Evolutionary conservation across 2,888 invertebrate genomes (phyloP).

Genomic region (Xanthorhoe designata): DNA sequence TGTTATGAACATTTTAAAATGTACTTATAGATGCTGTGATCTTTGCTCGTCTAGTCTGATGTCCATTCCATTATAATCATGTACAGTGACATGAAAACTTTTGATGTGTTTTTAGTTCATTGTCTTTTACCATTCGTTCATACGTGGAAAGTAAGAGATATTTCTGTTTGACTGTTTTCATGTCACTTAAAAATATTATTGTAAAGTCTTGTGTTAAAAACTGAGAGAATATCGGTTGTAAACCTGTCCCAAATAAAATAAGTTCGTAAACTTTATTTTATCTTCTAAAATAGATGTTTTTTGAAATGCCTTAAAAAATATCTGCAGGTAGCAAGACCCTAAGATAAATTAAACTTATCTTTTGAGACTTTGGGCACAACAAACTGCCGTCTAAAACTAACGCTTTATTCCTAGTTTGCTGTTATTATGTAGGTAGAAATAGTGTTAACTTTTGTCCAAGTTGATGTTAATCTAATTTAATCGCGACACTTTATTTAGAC

Average conservation of each 20-base stretch:
- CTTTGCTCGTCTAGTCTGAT: constrained; percentile 68
- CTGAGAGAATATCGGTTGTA: constrained; percentile 36
- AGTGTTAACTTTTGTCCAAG: constrained; percentile 21
- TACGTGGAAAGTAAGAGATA: neutral
- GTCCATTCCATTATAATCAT: constrained; percentile 63
- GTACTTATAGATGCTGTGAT: constrained; percentile 71
- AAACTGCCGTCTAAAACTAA: constrained; percentile 29
- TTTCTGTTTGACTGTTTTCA: constrained; percentile 16
- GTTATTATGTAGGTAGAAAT: constrained; percentile 14
- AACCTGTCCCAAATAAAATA: constrained; percentile 42
- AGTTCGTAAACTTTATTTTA: neutral
- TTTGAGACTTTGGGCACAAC: constrained; percentile 25
- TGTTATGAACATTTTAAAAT: constrained; percentile 74
- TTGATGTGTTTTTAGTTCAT: neutral
- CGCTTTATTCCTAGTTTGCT: constrained; percentile 32
- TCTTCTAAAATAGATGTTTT: neutral
- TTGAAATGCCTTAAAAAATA: neutral
- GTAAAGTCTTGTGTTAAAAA: constrained; percentile 26
- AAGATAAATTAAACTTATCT: constrained; percentile 5
- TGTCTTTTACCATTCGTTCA: neutral
- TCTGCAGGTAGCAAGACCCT: neutral
- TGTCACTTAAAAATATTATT: constrained; percentile 22
- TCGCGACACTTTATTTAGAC: neutral
- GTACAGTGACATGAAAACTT: constrained; percentile 24
- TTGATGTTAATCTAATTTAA: constrained; percentile 16